phyloP scores from a whole-genome alignment of 1,140 invertebrate species.

The Scaptodrosophila lebanonensis region DNA sequence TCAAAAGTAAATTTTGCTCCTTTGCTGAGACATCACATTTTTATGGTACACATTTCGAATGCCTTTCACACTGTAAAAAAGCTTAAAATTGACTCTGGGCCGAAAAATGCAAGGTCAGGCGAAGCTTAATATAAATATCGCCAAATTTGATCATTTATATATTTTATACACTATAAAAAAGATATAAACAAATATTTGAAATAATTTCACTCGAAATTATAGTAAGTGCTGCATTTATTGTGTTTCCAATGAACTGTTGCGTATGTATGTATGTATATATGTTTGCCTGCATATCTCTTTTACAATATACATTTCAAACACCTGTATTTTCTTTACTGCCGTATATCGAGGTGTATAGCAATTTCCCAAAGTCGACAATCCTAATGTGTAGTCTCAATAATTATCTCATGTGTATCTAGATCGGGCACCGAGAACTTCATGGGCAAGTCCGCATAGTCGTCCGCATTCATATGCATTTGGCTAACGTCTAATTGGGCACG shows the following conservation, averaged over 20 bases:
- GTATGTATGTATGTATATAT: slow-evolving; percentile 59
- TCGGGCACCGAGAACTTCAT: slow-evolving; percentile 72
- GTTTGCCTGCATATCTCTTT: slow-evolving; percentile 49
- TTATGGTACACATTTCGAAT: slow-evolving; percentile 15
- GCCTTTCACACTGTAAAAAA: too few relatives aligned
- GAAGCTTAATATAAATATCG: too few relatives aligned
- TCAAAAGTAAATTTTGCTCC: too few relatives aligned
- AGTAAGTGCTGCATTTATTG: slow-evolving; percentile 61
- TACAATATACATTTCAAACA: neutral
- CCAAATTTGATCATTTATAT: too few relatives aligned
- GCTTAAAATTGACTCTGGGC: too few relatives aligned
- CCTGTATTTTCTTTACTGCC: neutral
- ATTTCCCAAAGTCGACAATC: neutral
- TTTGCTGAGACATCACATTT: slow-evolving; percentile 8
- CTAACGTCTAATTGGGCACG: slow-evolving; percentile 62
- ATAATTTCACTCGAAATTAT: neutral
- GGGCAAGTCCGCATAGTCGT: slow-evolving; percentile 69
- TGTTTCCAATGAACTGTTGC: too few relatives aligned
- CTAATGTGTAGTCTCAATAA: slow-evolving; percentile 73
- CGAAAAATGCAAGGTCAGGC: too few relatives aligned
- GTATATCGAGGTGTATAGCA: slow-evolving; percentile 1
- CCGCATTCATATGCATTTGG: slow-evolving; percentile 65
- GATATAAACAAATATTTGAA: too few relatives aligned
- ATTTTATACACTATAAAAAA: too few relatives aligned
- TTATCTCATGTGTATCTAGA: slow-evolving; percentile 72